phyloP scores from a whole-genome alignment of 2,113 vertebrate genomes.

The Turdus rufiventris region DNA sequence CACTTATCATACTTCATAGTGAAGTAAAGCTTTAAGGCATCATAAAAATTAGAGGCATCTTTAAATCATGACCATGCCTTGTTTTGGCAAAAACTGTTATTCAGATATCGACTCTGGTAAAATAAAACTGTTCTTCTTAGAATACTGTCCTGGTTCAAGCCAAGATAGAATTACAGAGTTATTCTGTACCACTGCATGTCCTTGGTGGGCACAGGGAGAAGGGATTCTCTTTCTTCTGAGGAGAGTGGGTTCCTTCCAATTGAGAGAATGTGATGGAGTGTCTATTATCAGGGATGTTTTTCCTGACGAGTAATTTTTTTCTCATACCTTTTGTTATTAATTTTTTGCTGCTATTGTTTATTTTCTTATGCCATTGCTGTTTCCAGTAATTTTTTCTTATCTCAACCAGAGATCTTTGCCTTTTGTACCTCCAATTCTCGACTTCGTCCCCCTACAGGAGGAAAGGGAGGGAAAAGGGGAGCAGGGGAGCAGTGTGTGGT shows the following conservation, averaged over 20 bases:
- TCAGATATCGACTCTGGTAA: neutral
- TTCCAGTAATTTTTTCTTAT: neutral
- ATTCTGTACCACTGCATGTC: neutral
- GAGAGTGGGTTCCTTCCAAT: neutral
- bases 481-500: neutral
- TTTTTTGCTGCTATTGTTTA: neutral
- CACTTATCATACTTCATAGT: neutral
- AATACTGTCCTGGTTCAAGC: neutral
- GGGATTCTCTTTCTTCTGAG: too few relatives aligned
- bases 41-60: neutral
- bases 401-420: rapidly evolving
- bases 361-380: neutral
- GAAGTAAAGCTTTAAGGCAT: neutral
- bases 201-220: neutral
- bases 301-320: neutral
- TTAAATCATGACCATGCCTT: neutral
- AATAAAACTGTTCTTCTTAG: neutral
- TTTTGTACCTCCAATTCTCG: neutral
- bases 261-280: neutral
- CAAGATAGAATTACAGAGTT: neutral
- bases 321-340: neutral
- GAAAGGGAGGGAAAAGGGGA: neutral
- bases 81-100: neutral
- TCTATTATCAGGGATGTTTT: neutral
- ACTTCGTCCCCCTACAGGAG: neutral